Base-by-base conservation (phyloP, 2,113 vertebrate genomes). In the Heterocephalus glaber region DNA sequence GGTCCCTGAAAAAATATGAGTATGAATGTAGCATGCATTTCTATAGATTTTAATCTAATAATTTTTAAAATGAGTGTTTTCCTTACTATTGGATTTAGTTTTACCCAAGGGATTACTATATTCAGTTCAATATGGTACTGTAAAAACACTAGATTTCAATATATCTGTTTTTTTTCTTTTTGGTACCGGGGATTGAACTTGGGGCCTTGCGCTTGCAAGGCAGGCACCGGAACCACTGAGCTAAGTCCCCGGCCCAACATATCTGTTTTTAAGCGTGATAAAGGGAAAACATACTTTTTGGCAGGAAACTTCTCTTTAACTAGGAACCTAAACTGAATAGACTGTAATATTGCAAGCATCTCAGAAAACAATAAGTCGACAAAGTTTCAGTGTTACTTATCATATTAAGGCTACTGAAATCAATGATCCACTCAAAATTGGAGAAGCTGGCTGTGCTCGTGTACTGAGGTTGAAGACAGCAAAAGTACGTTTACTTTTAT, bases 401-500 rank as follows among this genome's bases (percentile, higher is more conserved):
- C 19, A 38, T 41, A 11, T 35, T 30, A 70, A 83, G 33, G 28
- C 54, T 82, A 92, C 95, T 89, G 30, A 93, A 93, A 65, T 68
- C 61, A 77, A 38, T 68, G n/a, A 0, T 84, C 24, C 61, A 49
- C 30, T 93, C 5, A 44, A 61, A 81, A 86, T 38, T 87, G 30
- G 30, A 30, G 10, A 13, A 83, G 9, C 28, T 90, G 86, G 41
- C 33, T 86, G 56, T 81, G 56, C 8, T 79, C 90, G 5, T 58
- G 3, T 58, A 76, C 3, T 66, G 26, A 85, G 80, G 16, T 33
- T 49, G 19, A 80, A 86, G 54, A 90, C 41, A 88, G 38, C 66
- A 89, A 90, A 93, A 74, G 11, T 35, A 89, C 89, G n/a, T 66
- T 93, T 82, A 61, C 28, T 96, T 90, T 93, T 77, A 65, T 92